A percentile compares a stretch with the other conserved stretches of the same genome.
These are phyloP conservation scores for Sebastes oblongus DNA, from an alignment of 2,797 vertebrate species.

Conservation along the genomic window DNA sequence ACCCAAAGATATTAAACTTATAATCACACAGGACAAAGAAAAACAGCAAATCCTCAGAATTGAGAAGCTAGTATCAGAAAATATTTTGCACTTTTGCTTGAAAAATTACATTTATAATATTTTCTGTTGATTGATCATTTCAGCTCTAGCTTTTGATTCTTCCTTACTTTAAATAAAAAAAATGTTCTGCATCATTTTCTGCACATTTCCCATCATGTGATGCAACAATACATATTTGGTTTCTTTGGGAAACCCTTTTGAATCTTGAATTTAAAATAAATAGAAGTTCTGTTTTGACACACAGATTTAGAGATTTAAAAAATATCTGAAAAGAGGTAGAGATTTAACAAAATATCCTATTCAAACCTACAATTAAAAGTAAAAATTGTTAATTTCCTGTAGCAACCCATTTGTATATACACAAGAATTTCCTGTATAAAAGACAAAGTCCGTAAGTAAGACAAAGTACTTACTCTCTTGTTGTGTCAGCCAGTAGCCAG, in stretches of 20 bases:
- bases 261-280: neutral
- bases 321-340: neutral
- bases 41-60: neutral
- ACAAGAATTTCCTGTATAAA: neutral
- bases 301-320: neutral
- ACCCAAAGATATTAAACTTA: neutral
- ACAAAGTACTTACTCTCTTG: conserved; percentile 64
- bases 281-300: neutral
- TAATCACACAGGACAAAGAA: neutral
- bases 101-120: neutral
- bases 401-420: neutral
- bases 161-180: neutral
- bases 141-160: neutral
- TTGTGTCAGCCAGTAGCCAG: conserved; percentile 39
- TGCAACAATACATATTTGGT: neutral
- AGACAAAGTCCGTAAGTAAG: neutral
- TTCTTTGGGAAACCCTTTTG: neutral
- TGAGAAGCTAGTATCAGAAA: too few relatives aligned
- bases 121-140: neutral
- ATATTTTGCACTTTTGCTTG: neutral
- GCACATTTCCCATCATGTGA: neutral
- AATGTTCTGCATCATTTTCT: neutral
- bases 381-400: neutral
- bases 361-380: neutral
- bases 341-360: neutral